A percentile compares a stretch with the other conserved stretches of the same genome.
Evolutionary conservation across 2,113 vertebrate genomes (phyloP).

Genomic region (Pelecanoides urinatrix): DNA sequence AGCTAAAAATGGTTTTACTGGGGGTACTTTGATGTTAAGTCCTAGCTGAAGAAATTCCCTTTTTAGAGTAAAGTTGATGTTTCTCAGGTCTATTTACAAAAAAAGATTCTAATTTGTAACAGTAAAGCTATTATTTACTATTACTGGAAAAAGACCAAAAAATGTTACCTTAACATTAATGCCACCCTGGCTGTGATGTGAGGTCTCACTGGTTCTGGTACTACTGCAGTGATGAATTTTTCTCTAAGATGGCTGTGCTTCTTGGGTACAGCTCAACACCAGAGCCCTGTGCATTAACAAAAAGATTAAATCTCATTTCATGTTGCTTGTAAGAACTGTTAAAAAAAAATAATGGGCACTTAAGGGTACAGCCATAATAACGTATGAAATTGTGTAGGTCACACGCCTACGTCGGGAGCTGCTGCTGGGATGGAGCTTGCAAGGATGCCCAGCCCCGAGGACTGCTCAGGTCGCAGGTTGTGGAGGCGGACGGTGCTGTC

Average conservation of each 20-base stretch:
- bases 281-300: constrained; percentile 31
- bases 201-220: constrained; percentile 36
- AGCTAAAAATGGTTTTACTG: neutral
- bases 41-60: neutral
- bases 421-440: neutral
- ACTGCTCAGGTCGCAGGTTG: neutral
- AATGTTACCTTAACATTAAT: constrained; percentile 60
- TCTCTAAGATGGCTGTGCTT: constrained; percentile 36
- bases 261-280: constrained; percentile 65
- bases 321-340: neutral
- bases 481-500: neutral
- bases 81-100: neutral
- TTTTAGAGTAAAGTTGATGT: neutral
- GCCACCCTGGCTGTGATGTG: constrained; percentile 46
- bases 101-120: neutral
- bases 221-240: constrained; percentile 68
- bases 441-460: neutral
- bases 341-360: no score
- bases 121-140: neutral
- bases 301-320: neutral
- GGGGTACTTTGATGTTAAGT: neutral
- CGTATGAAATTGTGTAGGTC: neutral
- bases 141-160: neutral
- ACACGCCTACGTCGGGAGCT: accelerated
- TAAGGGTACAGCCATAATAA: no score